phyloP scores from a whole-genome alignment of 2,113 vertebrate species.

The Synodontis membranacea region DNA sequence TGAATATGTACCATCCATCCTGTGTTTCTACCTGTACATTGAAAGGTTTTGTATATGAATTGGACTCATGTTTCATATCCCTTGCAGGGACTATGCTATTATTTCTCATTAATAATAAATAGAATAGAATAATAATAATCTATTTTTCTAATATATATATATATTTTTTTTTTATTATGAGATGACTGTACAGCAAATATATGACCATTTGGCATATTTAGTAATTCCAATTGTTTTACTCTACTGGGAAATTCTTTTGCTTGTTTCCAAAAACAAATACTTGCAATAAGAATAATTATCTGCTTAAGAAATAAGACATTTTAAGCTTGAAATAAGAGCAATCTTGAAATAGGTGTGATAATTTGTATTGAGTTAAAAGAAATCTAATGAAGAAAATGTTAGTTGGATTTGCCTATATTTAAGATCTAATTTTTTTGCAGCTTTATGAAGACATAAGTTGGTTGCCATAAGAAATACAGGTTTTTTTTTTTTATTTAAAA shows the following conservation, averaged over 20 bases:
- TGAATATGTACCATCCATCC: too few relatives aligned
- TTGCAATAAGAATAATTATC: background rate
- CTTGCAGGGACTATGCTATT: background rate
- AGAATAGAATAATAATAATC: too few relatives aligned
- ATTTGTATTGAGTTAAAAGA: background rate
- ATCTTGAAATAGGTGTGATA: background rate
- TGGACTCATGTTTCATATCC: background rate
- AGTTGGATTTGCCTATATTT: background rate
- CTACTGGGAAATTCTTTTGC: background rate
- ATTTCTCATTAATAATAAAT: too few relatives aligned
- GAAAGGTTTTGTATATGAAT: too few relatives aligned
- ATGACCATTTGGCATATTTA: background rate
- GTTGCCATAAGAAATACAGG: background rate
- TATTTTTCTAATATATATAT: too few relatives aligned
- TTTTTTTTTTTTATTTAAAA: background rate
- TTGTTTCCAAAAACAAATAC: background rate
- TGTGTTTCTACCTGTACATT: too few relatives aligned
- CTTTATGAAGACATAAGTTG: background rate
- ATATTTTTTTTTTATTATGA: too few relatives aligned
- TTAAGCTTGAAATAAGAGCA: background rate
- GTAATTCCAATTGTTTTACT: background rate
- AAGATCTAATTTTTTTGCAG: background rate
- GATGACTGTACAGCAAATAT: too few relatives aligned
- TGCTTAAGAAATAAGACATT: background rate
- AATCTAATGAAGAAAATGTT: background rate